These are phyloP conservation scores for Nerophis ophidion DNA, from an alignment of 2,113 vertebrate species.

Conservation along the genomic window DNA sequence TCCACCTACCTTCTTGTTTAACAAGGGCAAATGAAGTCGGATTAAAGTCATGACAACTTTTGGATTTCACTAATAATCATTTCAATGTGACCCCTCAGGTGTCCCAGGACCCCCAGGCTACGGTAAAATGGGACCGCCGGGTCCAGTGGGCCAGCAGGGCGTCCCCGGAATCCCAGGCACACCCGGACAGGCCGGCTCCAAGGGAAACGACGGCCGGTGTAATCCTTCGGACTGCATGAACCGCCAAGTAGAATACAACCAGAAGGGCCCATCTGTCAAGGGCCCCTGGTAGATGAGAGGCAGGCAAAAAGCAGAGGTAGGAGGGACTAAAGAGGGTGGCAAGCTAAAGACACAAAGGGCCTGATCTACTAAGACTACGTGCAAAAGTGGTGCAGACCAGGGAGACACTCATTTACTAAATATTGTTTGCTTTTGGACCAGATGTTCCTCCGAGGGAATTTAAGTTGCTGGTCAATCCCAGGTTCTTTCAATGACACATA, in stretches of 20 bases:
- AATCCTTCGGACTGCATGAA: slow-evolving; percentile 86
- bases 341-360: slow-evolving; percentile 31
- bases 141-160: slow-evolving; percentile 88
- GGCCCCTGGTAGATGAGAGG: slow-evolving; percentile 75
- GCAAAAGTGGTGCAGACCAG: too few relatives aligned
- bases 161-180: slow-evolving; percentile 87
- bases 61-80: background rate
- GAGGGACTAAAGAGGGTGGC: slow-evolving; percentile 32
- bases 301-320: slow-evolving; percentile 1
- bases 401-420: too few relatives aligned
- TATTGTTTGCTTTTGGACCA: too few relatives aligned
- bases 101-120: slow-evolving; percentile 87
- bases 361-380: too few relatives aligned
- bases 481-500: too few relatives aligned
- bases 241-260: slow-evolving; percentile 81
- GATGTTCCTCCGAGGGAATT: too few relatives aligned
- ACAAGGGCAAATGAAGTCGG: background rate
- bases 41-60: background rate
- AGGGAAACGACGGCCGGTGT: slow-evolving; percentile 86
- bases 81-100: slow-evolving; percentile 61
- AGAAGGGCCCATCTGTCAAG: slow-evolving; percentile 81
- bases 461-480: too few relatives aligned
- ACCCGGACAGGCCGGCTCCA: slow-evolving; percentile 74
- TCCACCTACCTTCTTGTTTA: background rate
- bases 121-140: slow-evolving; percentile 86